These are phyloP conservation scores for Scolopax mira DNA, from an alignment of 2,113 vertebrate species.

Conservation along the genomic window DNA sequence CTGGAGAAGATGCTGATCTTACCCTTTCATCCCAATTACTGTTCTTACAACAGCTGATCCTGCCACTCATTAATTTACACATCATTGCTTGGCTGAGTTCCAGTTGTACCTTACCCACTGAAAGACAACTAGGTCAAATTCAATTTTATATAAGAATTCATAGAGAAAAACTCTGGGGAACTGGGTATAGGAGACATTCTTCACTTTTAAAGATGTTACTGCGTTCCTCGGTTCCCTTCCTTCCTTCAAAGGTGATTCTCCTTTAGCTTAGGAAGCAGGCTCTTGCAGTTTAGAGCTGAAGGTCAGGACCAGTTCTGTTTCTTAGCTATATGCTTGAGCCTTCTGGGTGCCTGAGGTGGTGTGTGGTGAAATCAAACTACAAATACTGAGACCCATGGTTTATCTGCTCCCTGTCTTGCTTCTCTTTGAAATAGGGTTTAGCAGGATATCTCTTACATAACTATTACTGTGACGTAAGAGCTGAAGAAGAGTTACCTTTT, in stretches of 20 bases:
- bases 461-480: background rate
- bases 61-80: background rate
- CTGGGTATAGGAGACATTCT: background rate
- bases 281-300: background rate
- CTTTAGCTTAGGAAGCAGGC: background rate
- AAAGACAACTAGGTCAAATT: background rate
- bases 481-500: slow-evolving; percentile 14
- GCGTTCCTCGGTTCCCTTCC: background rate
- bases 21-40: background rate
- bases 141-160: background rate
- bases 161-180: background rate
- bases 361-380: background rate
- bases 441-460: background rate
- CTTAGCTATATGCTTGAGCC: background rate
- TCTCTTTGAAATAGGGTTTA: background rate
- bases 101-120: background rate
- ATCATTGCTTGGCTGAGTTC: background rate
- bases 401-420: background rate
- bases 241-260: background rate
- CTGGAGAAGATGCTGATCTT: background rate
- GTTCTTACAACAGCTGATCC: background rate
- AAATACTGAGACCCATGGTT: background rate
- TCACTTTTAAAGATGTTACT: background rate
- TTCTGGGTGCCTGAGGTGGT: background rate
- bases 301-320: background rate